These are phyloP conservation scores for Rhinella marina DNA, from an alignment of 2,797 vertebrate species.

Conservation along the genomic window DNA sequence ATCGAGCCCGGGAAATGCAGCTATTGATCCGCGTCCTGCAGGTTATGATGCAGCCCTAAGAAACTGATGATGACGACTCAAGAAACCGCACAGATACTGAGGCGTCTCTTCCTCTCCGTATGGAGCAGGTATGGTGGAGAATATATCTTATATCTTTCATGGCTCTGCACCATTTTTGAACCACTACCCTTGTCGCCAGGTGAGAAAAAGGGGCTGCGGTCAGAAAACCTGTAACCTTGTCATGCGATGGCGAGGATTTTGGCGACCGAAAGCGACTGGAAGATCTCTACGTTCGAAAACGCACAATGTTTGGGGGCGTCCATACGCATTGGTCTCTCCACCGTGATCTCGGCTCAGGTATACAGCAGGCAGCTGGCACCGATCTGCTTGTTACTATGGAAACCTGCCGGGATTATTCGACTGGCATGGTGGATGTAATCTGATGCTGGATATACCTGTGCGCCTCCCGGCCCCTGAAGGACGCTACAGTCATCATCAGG, in stretches of 20 bases:
- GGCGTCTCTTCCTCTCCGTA: not conserved
- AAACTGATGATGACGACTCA: not conserved
- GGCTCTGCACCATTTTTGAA: not conserved
- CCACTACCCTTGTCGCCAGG: too few relatives aligned
- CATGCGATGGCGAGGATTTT: too few relatives aligned
- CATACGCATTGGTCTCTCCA: not conserved
- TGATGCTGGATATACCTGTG: conserved; percentile 35
- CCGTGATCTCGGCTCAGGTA: conserved; percentile 20
- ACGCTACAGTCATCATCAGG: not conserved
- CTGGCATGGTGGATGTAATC: conserved; percentile 33
- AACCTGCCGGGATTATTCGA: conserved; percentile 44
- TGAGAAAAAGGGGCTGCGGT: too few relatives aligned
- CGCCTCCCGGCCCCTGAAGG: conserved; percentile 3
- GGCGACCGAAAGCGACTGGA: too few relatives aligned
- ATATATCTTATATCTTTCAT: not conserved
- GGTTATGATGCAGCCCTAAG: not conserved
- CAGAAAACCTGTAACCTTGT: too few relatives aligned
- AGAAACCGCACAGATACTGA: too few relatives aligned
- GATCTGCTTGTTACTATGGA: conserved; percentile 39
- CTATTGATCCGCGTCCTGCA: not conserved
- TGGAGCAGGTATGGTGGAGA: not conserved
- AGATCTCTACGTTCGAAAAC: too few relatives aligned
- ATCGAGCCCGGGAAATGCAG: not conserved
- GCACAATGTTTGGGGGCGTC: too few relatives aligned
- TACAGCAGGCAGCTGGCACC: not conserved